Evolutionary conservation across 2,888 invertebrate species (phyloP).

Genomic region (Bellardia pandia): DNA sequence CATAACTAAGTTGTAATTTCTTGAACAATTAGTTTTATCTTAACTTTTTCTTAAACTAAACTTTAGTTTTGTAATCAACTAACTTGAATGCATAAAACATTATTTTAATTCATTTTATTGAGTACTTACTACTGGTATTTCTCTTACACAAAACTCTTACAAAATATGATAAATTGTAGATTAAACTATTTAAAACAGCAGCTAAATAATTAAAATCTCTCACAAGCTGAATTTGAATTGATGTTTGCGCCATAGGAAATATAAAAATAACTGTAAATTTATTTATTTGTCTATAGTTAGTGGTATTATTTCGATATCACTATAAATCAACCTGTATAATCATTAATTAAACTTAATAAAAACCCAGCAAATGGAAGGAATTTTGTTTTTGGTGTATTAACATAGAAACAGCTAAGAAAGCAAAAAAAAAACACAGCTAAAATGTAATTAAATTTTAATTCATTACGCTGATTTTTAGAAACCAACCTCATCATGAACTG

Average conservation of each 20-base stretch:
- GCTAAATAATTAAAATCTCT: background rate
- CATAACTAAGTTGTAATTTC: too few relatives aligned
- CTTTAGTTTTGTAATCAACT: too few relatives aligned
- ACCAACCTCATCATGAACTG: conserved; percentile 18
- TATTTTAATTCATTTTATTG: background rate
- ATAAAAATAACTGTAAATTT: conserved; percentile 37
- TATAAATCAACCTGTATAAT: conserved; percentile 61
- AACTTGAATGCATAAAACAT: too few relatives aligned
- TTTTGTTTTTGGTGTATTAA: conserved; percentile 36
- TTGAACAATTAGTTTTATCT: too few relatives aligned
- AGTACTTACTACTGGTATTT: conserved; percentile 3
- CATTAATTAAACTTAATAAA: conserved; percentile 65
- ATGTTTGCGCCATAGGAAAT: conserved; percentile 36
- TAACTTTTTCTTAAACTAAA: too few relatives aligned
- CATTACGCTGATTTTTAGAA: conserved; percentile 40
- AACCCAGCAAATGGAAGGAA: conserved; percentile 53
- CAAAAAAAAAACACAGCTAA: conserved; percentile 26
- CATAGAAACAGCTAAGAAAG: too few relatives aligned
- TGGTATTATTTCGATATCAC: conserved; percentile 45
- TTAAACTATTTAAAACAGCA: background rate
- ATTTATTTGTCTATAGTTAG: background rate
- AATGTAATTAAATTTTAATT: conserved; percentile 64
- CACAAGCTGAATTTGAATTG: background rate
- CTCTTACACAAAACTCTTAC: background rate
- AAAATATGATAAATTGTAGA: background rate